Evolutionary conservation across 92 coral and sea anemone species (phyloP).

Genomic region (Phenganax subtilis): DNA sequence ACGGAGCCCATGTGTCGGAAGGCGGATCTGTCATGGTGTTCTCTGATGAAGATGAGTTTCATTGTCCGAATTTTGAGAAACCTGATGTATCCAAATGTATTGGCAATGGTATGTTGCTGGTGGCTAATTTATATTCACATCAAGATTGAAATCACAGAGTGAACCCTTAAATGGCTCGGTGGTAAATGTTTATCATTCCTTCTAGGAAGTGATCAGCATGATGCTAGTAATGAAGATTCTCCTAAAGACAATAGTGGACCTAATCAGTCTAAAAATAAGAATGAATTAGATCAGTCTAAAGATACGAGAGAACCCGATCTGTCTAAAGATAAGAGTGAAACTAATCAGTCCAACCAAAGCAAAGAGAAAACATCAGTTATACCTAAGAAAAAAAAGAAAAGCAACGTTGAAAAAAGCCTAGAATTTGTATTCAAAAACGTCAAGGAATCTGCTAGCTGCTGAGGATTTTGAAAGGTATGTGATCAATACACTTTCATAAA

Average conservation of each 20-base stretch:
- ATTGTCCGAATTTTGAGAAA: slow-evolving; percentile 4
- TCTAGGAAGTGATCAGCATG: too few relatives aligned
- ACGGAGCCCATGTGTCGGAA: slow-evolving; percentile 23
- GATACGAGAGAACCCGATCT: neutral
- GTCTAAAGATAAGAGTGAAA: neutral
- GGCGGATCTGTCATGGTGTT: slow-evolving; percentile 22
- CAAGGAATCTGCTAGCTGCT: slow-evolving; percentile 15
- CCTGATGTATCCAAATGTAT: neutral
- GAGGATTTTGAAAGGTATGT: slow-evolving; percentile 34
- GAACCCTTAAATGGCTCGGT: too few relatives aligned
- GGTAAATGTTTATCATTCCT: too few relatives aligned
- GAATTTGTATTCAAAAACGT: slow-evolving; percentile 34
- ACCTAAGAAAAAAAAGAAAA: slow-evolving; percentile 39
- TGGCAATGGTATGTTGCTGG: neutral
- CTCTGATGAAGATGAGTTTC: neutral
- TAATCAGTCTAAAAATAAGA: neutral
- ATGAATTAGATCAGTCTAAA: neutral
- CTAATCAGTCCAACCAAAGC: neutral
- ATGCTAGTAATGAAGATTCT: too few relatives aligned
- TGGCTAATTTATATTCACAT: neutral
- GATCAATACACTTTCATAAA: neutral
- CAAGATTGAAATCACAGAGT: neutral
- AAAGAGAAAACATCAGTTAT: neutral
- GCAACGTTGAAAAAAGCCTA: slow-evolving; percentile 34
- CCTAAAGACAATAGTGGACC: too few relatives aligned